Evolutionary conservation across 2,113 vertebrate genomes (phyloP).

Genomic region (Notarius lentiginosus): DNA sequence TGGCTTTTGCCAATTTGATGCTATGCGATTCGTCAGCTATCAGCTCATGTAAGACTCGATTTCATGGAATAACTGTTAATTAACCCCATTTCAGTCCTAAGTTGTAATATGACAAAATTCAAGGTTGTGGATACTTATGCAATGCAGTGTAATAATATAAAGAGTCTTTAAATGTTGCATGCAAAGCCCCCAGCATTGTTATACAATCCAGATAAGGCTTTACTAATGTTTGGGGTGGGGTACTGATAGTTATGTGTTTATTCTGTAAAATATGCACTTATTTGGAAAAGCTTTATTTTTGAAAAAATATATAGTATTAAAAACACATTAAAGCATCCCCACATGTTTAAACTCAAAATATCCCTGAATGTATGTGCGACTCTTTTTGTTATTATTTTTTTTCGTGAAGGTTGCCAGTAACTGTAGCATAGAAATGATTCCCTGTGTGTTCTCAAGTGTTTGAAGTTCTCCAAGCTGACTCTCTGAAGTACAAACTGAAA

Average conservation of each 20-base stretch:
- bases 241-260: background rate
- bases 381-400: background rate
- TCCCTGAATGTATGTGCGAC: background rate
- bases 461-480: background rate
- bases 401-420: background rate
- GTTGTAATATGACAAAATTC: background rate
- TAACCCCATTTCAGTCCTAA: background rate
- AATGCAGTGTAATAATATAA: background rate
- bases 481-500: background rate
- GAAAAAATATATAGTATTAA: too few species aligned
- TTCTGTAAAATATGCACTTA: background rate
- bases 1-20: too few species aligned
- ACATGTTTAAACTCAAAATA: background rate
- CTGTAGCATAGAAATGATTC: background rate
- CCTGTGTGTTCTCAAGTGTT: background rate
- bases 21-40: too few species aligned
- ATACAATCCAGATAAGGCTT: background rate
- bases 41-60: too few species aligned
- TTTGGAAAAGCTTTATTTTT: background rate
- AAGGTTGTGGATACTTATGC: background rate
- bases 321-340: background rate
- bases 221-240: background rate
- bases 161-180: background rate
- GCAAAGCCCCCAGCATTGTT: background rate
- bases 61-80: background rate